Percentiles rank a stretch among this genome's conserved stretches.
These are phyloP conservation scores for Kuschelorhynchus macadamiae DNA, from an alignment of 2,888 invertebrate species.

Conservation along the genomic window DNA sequence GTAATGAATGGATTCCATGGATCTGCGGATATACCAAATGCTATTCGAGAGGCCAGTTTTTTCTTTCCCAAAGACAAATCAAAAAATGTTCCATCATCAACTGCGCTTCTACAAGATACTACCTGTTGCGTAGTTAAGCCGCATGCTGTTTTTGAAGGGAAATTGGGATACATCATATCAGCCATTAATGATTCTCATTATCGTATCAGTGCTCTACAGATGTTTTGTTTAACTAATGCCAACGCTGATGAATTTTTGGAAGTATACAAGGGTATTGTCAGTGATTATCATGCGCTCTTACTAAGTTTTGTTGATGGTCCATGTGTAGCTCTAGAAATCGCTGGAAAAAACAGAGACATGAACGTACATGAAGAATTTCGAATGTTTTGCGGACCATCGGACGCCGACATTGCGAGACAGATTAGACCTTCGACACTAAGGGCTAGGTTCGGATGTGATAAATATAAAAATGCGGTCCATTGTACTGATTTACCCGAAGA, in stretches of 20 bases:
- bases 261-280: slow-evolving; percentile 90
- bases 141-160: slow-evolving; percentile 85
- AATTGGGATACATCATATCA: slow-evolving; percentile 79
- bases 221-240: slow-evolving; percentile 83
- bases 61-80: slow-evolving; percentile 72
- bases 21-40: slow-evolving; percentile 73
- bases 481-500: slow-evolving; percentile 95
- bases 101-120: slow-evolving; percentile 76
- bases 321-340: slow-evolving; percentile 89
- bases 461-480: slow-evolving; percentile 90
- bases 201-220: slow-evolving; percentile 83
- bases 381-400: slow-evolving; percentile 88
- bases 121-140: slow-evolving; percentile 92
- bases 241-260: slow-evolving; percentile 94
- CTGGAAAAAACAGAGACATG: slow-evolving; percentile 71
- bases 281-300: slow-evolving; percentile 85
- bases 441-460: slow-evolving; percentile 86
- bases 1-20: slow-evolving; percentile 80
- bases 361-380: slow-evolving; percentile 82
- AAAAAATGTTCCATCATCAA: slow-evolving; percentile 63
- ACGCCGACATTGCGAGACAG: slow-evolving; percentile 91
- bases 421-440: slow-evolving; percentile 87
- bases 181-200: slow-evolving; percentile 81
- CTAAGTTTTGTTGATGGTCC: slow-evolving; percentile 87
- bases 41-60: slow-evolving; percentile 72